Evolutionary conservation across 2,888 invertebrate species (phyloP).

Genomic region (Ochropleura leucogaster): DNA sequence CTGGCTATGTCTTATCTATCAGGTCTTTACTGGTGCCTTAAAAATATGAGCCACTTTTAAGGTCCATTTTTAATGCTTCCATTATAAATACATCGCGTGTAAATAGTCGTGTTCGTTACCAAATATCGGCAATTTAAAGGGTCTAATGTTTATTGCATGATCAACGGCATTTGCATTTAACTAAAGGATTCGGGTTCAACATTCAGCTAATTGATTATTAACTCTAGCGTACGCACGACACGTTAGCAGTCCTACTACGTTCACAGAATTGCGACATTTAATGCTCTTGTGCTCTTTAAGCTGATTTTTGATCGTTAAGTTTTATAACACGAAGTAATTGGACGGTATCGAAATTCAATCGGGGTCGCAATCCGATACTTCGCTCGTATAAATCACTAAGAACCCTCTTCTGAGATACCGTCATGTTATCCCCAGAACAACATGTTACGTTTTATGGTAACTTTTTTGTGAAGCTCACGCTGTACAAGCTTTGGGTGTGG

Average conservation of each 20-base stretch:
- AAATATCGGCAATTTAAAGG: conserved; percentile 44
- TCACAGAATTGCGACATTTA: conserved; percentile 56
- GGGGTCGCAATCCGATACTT: conserved; percentile 74
- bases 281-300: conserved; percentile 58
- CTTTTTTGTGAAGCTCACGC: conserved; percentile 74
- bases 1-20: background rate
- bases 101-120: conserved; percentile 32
- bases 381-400: conserved; percentile 74
- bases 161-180: conserved; percentile 60
- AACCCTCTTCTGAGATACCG: conserved; percentile 71
- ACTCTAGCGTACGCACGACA: conserved; percentile 69
- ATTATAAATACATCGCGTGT: conserved; percentile 44
- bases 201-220: conserved; percentile 68
- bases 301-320: conserved; percentile 62
- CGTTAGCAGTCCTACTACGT: conserved; percentile 59
- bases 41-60: conserved; percentile 12
- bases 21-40: background rate
- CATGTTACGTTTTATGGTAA: conserved; percentile 85
- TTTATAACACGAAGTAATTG: conserved; percentile 74
- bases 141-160: conserved; percentile 59
- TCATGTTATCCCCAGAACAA: conserved; percentile 66
- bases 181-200: conserved; percentile 67
- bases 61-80: background rate
- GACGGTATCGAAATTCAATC: conserved; percentile 75
- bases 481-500: conserved; percentile 69